Percentiles rank a stretch among this genome's conserved stretches.
phyloP scores from a whole-genome alignment of 2,113 vertebrate species.

The Rhipidura dahli region DNA sequence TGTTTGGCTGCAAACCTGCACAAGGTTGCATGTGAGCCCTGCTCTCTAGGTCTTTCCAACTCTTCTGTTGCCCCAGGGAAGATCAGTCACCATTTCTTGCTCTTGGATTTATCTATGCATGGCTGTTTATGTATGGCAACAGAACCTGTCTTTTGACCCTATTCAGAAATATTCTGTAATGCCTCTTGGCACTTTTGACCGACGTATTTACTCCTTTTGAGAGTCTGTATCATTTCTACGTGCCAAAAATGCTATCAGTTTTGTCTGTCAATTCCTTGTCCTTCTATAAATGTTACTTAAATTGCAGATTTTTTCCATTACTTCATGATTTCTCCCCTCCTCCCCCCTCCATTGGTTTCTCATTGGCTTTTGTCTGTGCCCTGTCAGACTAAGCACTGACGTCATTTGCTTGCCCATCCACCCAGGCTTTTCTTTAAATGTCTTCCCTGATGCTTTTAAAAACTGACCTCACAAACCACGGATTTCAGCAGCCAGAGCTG shows the following conservation, averaged over 20 bases:
- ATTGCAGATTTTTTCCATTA: not conserved
- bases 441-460: not conserved
- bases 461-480: not conserved
- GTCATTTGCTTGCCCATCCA: not conserved
- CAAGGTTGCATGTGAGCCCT: accelerated
- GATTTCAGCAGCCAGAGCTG: not conserved
- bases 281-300: not conserved
- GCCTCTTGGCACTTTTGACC: not conserved
- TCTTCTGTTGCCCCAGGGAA: not conserved
- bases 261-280: not conserved
- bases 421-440: not conserved
- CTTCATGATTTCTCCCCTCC: not conserved
- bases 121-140: not conserved
- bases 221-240: accelerated
- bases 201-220: not conserved
- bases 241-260: not conserved
- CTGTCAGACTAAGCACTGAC: not conserved
- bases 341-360: not conserved
- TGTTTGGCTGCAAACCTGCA: not conserved
- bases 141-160: not conserved
- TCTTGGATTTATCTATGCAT: not conserved
- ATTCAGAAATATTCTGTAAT: not conserved
- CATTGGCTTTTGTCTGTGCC: not conserved
- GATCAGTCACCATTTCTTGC: not conserved
- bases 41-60: not conserved